Conservation (phyloP, 2,113 vertebrate species). For the Pseudopodoces humilis region DNA sequence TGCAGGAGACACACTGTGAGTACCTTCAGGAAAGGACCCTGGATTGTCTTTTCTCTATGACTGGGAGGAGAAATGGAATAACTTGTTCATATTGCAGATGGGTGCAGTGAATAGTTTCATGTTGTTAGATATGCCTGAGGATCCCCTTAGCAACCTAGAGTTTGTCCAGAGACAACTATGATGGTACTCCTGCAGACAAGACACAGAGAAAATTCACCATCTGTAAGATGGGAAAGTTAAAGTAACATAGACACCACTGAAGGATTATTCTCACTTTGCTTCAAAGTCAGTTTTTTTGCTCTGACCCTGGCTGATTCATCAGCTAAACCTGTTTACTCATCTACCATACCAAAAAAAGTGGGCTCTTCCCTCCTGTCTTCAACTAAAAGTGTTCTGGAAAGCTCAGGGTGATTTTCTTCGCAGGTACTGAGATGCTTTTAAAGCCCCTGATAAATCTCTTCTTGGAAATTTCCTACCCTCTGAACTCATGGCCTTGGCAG, state of each 20-base stretch:
- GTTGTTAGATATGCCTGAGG: not conserved
- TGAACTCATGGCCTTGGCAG: not conserved
- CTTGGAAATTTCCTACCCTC: not conserved
- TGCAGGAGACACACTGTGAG: not conserved
- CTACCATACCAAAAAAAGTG: not conserved
- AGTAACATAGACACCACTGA: not conserved
- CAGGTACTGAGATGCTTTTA: not conserved
- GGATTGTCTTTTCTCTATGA: not conserved
- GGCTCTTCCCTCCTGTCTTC: not conserved
- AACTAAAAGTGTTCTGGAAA: not conserved
- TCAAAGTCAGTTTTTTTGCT: not conserved
- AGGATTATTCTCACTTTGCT: not conserved
- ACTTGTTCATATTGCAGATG: not conserved
- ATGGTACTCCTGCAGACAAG: not conserved
- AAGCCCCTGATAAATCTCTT: not conserved
- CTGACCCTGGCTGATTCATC: not conserved
- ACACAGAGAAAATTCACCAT: not conserved
- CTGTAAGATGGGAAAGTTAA: not conserved
- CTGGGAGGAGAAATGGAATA: not conserved
- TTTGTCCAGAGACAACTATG: not conserved
- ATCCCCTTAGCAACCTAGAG: not conserved
- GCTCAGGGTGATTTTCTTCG: not conserved
- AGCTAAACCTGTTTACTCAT: not conserved
- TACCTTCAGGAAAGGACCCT: not conserved
- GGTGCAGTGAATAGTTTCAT: not conserved